Evolutionary conservation across 2,888 invertebrate species (phyloP).

Genomic region (Liodrosophila aerea): DNA sequence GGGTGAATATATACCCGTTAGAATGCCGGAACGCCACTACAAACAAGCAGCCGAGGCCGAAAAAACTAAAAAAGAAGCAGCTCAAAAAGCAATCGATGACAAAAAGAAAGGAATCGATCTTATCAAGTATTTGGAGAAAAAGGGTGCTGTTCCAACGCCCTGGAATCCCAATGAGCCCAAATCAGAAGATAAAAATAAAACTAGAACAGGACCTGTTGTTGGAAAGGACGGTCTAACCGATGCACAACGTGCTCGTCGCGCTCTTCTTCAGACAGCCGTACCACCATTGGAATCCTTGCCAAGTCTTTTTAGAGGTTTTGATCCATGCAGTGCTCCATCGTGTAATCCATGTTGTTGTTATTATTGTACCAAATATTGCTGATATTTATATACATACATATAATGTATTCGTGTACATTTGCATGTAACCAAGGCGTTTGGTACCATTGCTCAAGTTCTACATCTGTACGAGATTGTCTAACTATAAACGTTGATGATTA

Average conservation of each 20-base stretch:
- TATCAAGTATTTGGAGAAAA: slow-evolving; percentile 48
- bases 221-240: slow-evolving; percentile 46
- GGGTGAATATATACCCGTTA: slow-evolving; percentile 32
- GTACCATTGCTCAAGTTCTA: too few species aligned
- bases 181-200: neutral
- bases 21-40: slow-evolving; percentile 24
- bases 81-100: neutral
- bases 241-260: slow-evolving; percentile 35
- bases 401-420: too few species aligned
- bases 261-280: slow-evolving; percentile 41
- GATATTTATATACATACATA: too few species aligned
- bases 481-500: too few species aligned
- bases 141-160: slow-evolving; percentile 23
- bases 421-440: too few species aligned
- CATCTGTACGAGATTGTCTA: too few species aligned
- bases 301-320: slow-evolving; percentile 48
- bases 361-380: slow-evolving; percentile 16
- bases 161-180: slow-evolving; percentile 42
- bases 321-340: slow-evolving; percentile 26
- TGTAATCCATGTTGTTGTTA: slow-evolving; percentile 4
- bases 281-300: slow-evolving; percentile 53
- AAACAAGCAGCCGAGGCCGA: slow-evolving; percentile 12
- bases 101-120: slow-evolving; percentile 45
- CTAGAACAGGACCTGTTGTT: slow-evolving; percentile 5
- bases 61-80: slow-evolving; percentile 22